Evolutionary conservation across 2,888 invertebrate genomes (phyloP), one percentile per base, ranked within the genome.

Genomic region (Terebella lapidaria): DNA sequence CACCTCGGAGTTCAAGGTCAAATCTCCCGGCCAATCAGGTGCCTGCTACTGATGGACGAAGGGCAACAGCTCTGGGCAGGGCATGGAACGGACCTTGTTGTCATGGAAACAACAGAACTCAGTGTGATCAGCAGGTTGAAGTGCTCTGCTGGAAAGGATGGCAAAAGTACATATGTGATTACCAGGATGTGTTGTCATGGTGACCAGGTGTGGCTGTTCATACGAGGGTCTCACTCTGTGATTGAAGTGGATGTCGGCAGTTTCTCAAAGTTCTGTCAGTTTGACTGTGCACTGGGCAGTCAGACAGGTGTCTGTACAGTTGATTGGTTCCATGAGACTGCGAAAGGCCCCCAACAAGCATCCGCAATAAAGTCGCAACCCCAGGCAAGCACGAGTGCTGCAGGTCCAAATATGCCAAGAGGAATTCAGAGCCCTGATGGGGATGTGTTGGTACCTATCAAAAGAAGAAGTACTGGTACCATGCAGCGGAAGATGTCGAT

Each of bases 171-270:
- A 15, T 10, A 35, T 22, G 49, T 49, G 18, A 49, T 18, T 5
- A 10, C 15, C 5, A 15, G 20, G 49, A 55, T 60, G 27, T 54
- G 35, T 54, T 56, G 51, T 26, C 46, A 59, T 25, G 54, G 51
- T 18, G 63, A 61, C 46, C 63, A 62, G 45, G 54, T 64, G 24
- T 64, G 64, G 64, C 54, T 54, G 35, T 20, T 56, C 45, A 45
- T 35, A n/a, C 35, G 56, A 3, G 24, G 28, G 26, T 24, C 29
- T 24, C 25, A 42, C 5, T 18, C 46, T 1, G 56, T 64, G 18
- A 51, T 56, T 24, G 64, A 64, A 29, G 29, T 58, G 22, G 64
- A 64, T 29, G 58, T 54, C 27, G 59, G 53, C 22, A 58, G 59
- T 22, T 26, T 42, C 10, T 20, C 49, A n/a, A 28, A 49, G n/a